These are phyloP conservation scores for Spizaetus ornatus DNA, from an alignment of 2,113 vertebrate species.

Conservation along the genomic window DNA sequence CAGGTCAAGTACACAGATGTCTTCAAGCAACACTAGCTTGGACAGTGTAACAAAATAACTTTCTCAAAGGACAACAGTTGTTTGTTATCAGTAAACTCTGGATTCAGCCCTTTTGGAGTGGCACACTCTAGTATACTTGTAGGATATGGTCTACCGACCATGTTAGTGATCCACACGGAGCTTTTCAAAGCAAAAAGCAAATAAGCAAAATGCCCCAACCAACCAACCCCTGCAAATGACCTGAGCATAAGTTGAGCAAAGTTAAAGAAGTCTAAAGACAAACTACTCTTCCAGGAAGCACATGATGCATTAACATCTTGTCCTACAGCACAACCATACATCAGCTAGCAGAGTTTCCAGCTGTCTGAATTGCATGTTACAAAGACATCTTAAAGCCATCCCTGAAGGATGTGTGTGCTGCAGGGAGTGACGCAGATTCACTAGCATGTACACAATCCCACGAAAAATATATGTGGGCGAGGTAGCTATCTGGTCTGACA, in stretches of 20 bases:
- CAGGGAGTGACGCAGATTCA: neutral
- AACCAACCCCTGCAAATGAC: neutral
- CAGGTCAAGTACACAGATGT: neutral
- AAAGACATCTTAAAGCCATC: neutral
- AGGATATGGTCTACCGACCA: rapidly evolving
- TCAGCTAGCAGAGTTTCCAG: neutral
- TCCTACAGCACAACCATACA: neutral
- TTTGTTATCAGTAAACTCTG: neutral
- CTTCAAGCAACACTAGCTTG: neutral
- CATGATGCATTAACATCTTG: rapidly evolving
- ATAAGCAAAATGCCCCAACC: neutral
- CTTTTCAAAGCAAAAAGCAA: neutral
- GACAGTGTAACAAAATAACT: neutral
- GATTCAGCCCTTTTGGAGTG: neutral
- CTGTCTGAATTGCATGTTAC: neutral
- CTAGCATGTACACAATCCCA: neutral
- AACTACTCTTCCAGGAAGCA: neutral
- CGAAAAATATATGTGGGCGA: rapidly evolving
- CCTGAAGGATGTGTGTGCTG: neutral
- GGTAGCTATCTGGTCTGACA: neutral
- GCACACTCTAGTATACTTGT: rapidly evolving
- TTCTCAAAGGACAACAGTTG: neutral
- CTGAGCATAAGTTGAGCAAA: neutral
- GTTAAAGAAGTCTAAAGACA: neutral
- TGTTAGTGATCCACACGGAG: rapidly evolving